Evolutionary conservation across 1,140 invertebrate species (phyloP).

Genomic region (Drosophila santomea): DNA sequence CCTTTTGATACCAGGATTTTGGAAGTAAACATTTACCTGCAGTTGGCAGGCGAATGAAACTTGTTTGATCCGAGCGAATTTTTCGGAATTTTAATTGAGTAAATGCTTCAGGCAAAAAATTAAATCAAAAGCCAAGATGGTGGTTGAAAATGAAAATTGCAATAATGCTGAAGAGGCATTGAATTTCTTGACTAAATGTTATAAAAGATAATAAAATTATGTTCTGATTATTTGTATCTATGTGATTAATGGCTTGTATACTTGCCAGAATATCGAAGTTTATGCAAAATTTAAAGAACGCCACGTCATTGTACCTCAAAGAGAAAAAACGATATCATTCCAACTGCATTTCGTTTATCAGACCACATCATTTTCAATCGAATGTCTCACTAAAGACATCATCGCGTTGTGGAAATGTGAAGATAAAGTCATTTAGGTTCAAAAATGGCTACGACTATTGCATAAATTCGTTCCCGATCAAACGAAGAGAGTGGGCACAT

Average conservation of each 20-base stretch:
- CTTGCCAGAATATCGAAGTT: too few species aligned
- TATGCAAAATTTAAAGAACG: not conserved
- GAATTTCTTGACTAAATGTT: too few species aligned
- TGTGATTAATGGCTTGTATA: too few species aligned
- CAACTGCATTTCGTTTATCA: slow-evolving; percentile 12
- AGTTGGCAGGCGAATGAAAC: not conserved
- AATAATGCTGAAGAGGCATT: too few species aligned
- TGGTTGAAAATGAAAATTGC: too few species aligned
- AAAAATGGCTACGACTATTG: slow-evolving; percentile 64
- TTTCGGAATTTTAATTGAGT: not conserved
- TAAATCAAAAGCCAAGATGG: not conserved
- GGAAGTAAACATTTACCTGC: not conserved
- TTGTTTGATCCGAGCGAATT: not conserved
- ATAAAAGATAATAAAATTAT: too few species aligned
- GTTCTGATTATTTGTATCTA: too few species aligned
- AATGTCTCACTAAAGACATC: slow-evolving; percentile 60
- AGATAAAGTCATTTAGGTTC: slow-evolving; percentile 66
- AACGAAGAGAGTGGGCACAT: slow-evolving; percentile 19
- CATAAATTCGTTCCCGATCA: slow-evolving; percentile 55
- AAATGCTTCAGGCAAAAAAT: not conserved
- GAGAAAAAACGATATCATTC: not conserved
- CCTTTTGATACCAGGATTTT: not conserved
- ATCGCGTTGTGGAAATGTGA: slow-evolving; percentile 51
- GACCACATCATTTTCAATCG: slow-evolving; percentile 43
- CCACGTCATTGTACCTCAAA: slow-evolving; percentile 15